These are phyloP conservation scores for Cheilosia scutellata DNA, from an alignment of 2,888 invertebrate genomes.

Conservation along the genomic window DNA sequence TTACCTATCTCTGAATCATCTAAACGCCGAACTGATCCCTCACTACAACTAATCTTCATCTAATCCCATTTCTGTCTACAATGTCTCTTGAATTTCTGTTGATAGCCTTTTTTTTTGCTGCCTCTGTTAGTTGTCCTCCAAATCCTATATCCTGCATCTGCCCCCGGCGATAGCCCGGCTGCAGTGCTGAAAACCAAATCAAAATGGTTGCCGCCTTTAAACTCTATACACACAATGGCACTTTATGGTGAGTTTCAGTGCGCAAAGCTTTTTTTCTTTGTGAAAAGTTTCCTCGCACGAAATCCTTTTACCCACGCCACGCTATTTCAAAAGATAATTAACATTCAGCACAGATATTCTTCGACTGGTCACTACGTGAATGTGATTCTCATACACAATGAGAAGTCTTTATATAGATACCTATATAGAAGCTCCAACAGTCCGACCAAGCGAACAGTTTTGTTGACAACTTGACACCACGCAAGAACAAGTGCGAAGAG, in stretches of 20 bases:
- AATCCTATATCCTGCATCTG: not conserved
- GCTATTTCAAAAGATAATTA: slow-evolving; percentile 58
- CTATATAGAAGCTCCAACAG: not conserved
- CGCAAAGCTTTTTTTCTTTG: slow-evolving; percentile 12
- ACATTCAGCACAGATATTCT: slow-evolving; percentile 62
- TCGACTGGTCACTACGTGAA: slow-evolving; percentile 46
- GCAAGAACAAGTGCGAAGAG: slow-evolving; percentile 41
- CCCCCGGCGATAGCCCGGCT: not conserved
- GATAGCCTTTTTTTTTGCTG: not conserved
- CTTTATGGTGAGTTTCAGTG: slow-evolving; percentile 13
- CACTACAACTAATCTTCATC: not conserved
- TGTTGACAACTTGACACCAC: slow-evolving; percentile 69
- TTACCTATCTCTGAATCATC: not conserved
- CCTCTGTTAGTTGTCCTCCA: not conserved
- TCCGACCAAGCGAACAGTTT: slow-evolving; percentile 44
- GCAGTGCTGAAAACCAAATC: slow-evolving; percentile 26
- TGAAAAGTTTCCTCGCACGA: slow-evolving; percentile 26
- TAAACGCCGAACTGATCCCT: not conserved
- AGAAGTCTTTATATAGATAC: not conserved
- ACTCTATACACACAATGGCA: slow-evolving; percentile 9
- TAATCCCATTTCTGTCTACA: slow-evolving; percentile 11
- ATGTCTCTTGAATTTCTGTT: not conserved
- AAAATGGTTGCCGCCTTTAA: slow-evolving; percentile 32
- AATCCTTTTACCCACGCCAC: slow-evolving; percentile 8
- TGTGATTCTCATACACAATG: slow-evolving; percentile 58